These are phyloP conservation scores for Muscicapa adusta DNA, from an alignment of 2,113 vertebrate species.

Conservation along the genomic window DNA sequence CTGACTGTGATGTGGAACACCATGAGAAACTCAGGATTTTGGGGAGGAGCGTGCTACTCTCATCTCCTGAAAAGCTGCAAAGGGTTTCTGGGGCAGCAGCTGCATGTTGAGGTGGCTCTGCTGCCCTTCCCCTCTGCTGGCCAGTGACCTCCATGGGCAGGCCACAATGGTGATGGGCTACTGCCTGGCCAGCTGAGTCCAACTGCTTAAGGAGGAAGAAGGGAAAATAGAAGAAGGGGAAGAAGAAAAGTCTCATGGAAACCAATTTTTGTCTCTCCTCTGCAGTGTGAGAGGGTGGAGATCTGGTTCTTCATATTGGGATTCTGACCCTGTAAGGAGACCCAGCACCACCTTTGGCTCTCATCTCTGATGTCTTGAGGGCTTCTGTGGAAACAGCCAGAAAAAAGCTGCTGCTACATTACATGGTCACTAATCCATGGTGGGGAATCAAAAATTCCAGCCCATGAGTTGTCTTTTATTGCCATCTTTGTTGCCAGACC, in stretches of 20 bases:
- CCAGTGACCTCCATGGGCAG: background rate
- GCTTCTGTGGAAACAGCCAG: background rate
- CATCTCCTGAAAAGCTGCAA: background rate
- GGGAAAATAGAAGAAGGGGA: background rate
- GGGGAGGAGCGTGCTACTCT: background rate
- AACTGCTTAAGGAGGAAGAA: accelerated
- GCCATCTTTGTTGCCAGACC: background rate
- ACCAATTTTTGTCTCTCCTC: background rate
- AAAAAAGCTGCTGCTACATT: background rate
- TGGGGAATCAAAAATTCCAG: background rate
- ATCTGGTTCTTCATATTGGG: accelerated
- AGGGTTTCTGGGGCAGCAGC: background rate
- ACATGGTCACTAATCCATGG: background rate
- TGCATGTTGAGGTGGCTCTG: background rate
- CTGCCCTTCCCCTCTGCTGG: background rate
- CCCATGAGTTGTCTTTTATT: accelerated
- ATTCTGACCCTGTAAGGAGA: background rate
- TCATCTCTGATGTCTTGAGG: background rate
- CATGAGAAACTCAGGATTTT: background rate
- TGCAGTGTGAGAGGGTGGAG: background rate
- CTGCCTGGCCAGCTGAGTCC: background rate
- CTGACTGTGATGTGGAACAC: background rate
- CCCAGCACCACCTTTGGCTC: background rate
- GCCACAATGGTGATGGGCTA: background rate
- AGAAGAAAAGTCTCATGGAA: accelerated